Evolutionary conservation across 2,797 vertebrate genomes (phyloP).

Genomic region (Percopsis omiscomaycus): DNA sequence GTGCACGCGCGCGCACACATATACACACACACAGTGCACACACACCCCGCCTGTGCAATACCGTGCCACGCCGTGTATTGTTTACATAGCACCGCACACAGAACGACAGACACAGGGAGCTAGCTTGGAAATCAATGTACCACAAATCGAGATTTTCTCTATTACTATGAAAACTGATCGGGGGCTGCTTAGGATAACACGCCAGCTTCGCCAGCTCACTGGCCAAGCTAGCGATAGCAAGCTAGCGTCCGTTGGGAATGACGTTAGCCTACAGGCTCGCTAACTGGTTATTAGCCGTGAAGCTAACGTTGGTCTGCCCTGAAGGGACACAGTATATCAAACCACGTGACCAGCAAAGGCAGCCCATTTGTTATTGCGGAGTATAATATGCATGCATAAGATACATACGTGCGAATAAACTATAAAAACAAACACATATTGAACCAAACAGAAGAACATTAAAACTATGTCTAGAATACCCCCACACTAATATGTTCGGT

Average conservation of each 20-base stretch:
- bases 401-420: too few relatives aligned
- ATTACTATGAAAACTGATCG: not conserved
- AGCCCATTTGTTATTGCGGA: too few relatives aligned
- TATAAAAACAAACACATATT: too few relatives aligned
- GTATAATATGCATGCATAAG: too few relatives aligned
- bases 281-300: not conserved
- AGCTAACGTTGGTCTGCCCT: not conserved
- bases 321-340: not conserved
- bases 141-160: not conserved
- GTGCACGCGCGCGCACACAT: too few relatives aligned
- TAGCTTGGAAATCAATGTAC: not conserved
- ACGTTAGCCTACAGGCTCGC: constrained; percentile 49
- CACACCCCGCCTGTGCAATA: constrained; percentile 38
- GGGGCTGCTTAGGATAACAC: not conserved
- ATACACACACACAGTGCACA: constrained; percentile 49
- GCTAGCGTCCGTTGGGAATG: constrained; percentile 41
- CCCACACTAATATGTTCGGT: too few relatives aligned
- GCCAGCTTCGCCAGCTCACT: constrained; percentile 54
- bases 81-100: constrained; percentile 75
- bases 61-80: constrained; percentile 79
- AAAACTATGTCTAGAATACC: too few relatives aligned
- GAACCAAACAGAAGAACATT: too few relatives aligned
- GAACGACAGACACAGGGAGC: constrained; percentile 12
- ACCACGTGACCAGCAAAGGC: too few relatives aligned
- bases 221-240: constrained; percentile 50